phyloP scores from a whole-genome alignment of 1,140 invertebrate species.

The Neelides sp. region DNA sequence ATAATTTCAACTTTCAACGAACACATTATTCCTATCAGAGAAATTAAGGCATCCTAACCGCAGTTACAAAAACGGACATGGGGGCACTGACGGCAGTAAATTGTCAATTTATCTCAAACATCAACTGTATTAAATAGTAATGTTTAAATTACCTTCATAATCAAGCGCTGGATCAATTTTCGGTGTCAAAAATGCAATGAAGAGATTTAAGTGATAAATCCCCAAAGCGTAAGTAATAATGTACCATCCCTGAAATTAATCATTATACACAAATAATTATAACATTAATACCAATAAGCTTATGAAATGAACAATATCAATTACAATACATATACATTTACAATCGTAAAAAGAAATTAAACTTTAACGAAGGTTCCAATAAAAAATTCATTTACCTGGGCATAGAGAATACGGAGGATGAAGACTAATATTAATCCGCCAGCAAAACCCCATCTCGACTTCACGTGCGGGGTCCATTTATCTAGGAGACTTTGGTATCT shows the following conservation, averaged over 20 bases:
- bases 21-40: too few relatives aligned
- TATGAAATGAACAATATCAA: neutral
- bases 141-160: conserved; percentile 59
- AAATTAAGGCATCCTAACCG: too few relatives aligned
- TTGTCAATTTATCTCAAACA: too few relatives aligned
- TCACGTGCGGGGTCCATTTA: conserved; percentile 42
- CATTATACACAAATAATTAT: too few relatives aligned
- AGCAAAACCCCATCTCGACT: conserved; percentile 42
- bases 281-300: too few relatives aligned
- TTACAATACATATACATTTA: conserved; percentile 4
- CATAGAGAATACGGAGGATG: conserved; percentile 36
- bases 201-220: conserved; percentile 97
- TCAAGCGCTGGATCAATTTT: conserved; percentile 95
- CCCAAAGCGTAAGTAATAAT: conserved; percentile 97
- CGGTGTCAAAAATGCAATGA: conserved; percentile 97
- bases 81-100: too few relatives aligned
- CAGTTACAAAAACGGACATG: too few relatives aligned
- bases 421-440: conserved; percentile 38
- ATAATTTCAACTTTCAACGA: too few relatives aligned
- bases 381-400: conserved; percentile 35
- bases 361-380: neutral
- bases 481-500: conserved; percentile 44
- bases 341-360: conserved; percentile 11
- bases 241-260: conserved; percentile 85
- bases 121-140: neutral